A percentile compares a stretch with the other conserved stretches of the same genome.
Evolutionary conservation across 92 coral and sea anemone genomes (phyloP).

Genomic region (Phymanthus crucifer): DNA sequence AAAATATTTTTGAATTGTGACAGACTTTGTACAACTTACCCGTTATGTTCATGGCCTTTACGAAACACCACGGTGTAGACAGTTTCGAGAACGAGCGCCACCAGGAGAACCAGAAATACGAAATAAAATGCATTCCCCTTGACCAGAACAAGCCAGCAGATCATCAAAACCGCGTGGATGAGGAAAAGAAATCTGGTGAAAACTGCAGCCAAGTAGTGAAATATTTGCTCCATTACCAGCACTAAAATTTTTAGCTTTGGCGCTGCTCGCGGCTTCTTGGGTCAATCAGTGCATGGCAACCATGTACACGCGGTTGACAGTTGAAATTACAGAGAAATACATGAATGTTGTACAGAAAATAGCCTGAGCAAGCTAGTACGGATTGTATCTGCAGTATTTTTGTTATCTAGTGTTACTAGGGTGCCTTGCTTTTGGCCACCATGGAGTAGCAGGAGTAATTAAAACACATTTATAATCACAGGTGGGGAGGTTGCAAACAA

Average conservation of each 20-base stretch:
- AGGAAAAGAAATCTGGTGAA: slow-evolving; percentile 81
- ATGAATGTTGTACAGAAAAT: background rate
- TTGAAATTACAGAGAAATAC: background rate
- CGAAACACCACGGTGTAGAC: slow-evolving; percentile 78
- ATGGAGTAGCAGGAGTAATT: background rate
- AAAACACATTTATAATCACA: background rate
- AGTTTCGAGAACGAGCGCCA: slow-evolving; percentile 72
- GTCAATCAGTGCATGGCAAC: background rate
- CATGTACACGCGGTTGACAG: background rate
- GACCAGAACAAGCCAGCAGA: slow-evolving; percentile 81
- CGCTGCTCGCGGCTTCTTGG: background rate
- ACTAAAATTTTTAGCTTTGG: background rate
- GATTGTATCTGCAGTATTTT: background rate
- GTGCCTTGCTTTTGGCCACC: background rate
- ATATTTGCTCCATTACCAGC: slow-evolving; percentile 85
- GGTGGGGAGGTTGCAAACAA: background rate
- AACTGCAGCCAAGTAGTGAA: slow-evolving; percentile 82
- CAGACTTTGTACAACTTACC: too few relatives aligned
- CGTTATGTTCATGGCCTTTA: slow-evolving; percentile 86
- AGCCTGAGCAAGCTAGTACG: background rate
- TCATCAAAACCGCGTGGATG: slow-evolving; percentile 74
- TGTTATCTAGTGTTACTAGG: background rate
- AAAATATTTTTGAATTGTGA: too few relatives aligned
- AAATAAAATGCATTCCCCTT: slow-evolving; percentile 61
- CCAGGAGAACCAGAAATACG: slow-evolving; percentile 61